Evolutionary conservation across 2,888 invertebrate species (phyloP).

Genomic region (Spatulosminthurus flaviceps): DNA sequence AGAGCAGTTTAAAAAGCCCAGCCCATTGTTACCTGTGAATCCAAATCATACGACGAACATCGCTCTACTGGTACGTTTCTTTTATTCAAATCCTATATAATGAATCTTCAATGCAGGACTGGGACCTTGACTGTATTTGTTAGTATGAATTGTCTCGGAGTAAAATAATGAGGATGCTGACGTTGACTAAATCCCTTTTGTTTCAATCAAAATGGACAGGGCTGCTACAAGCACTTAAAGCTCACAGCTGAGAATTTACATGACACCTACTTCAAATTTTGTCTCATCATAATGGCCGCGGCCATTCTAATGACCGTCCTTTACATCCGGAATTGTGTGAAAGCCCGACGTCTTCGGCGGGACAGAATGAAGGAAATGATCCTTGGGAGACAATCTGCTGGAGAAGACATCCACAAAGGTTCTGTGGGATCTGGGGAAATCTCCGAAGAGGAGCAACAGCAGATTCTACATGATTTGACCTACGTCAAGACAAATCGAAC

Average conservation of each 20-base stretch:
- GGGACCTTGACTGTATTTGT: no score
- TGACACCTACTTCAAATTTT: not conserved
- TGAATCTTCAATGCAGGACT: no score
- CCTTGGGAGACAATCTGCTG: not conserved
- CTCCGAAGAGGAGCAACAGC: not conserved
- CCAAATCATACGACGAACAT: no score
- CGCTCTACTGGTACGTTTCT: no score
- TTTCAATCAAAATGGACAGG: not conserved
- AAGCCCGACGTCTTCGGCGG: not conserved
- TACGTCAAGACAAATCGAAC: not conserved
- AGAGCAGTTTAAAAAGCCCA: no score
- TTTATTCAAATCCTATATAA: no score
- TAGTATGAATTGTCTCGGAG: not conserved
- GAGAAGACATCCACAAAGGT: not conserved
- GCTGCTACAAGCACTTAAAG: not conserved
- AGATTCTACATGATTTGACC: not conserved
- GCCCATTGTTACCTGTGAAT: no score
- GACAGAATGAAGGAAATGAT: not conserved
- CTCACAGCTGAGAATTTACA: not conserved
- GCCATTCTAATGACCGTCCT: not conserved
- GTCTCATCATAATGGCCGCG: not conserved
- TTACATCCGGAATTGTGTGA: conserved; percentile 15
- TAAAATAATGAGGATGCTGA: not conserved
- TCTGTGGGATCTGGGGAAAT: not conserved
- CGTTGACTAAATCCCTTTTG: not conserved